phyloP scores from a whole-genome alignment of 92 coral and sea anemone species.

The Hydrozoanthus gracilis region DNA sequence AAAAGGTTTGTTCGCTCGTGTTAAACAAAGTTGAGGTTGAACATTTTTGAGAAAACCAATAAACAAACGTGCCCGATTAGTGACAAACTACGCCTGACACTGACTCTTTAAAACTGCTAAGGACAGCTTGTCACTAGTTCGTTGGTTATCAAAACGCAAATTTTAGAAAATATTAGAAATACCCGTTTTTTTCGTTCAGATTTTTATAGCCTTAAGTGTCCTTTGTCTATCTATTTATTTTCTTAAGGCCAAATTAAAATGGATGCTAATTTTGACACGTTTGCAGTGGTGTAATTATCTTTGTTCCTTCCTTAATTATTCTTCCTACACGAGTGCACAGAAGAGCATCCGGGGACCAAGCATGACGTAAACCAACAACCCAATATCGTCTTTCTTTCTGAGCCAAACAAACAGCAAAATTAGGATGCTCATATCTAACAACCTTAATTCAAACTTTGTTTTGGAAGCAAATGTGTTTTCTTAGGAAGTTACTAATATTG shows the following conservation, averaged over 20 bases:
- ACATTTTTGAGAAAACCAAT: too few relatives aligned
- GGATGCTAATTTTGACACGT: neutral
- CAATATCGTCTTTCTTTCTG: neutral
- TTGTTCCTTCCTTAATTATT: neutral
- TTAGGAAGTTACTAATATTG: neutral
- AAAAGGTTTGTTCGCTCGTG: too few relatives aligned
- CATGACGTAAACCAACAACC: neutral
- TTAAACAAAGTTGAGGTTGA: too few relatives aligned
- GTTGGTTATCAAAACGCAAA: neutral
- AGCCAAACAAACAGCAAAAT: neutral
- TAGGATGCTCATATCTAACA: neutral
- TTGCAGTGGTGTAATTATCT: neutral
- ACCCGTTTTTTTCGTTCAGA: neutral
- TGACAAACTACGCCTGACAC: too few relatives aligned
- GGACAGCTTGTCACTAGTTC: neutral
- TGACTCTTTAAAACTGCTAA: neutral
- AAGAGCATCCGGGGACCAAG: neutral
- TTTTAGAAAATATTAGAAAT: neutral
- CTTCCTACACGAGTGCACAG: conserved; percentile 1
- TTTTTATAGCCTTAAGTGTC: neutral
- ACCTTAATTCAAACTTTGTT: neutral
- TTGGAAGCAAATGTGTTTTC: neutral
- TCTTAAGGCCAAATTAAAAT: neutral
- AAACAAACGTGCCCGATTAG: too few relatives aligned
- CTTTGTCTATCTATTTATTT: neutral